These are phyloP conservation scores for Yponomeuta evonymella DNA, from an alignment of 2,888 invertebrate genomes.

Conservation along the genomic window DNA sequence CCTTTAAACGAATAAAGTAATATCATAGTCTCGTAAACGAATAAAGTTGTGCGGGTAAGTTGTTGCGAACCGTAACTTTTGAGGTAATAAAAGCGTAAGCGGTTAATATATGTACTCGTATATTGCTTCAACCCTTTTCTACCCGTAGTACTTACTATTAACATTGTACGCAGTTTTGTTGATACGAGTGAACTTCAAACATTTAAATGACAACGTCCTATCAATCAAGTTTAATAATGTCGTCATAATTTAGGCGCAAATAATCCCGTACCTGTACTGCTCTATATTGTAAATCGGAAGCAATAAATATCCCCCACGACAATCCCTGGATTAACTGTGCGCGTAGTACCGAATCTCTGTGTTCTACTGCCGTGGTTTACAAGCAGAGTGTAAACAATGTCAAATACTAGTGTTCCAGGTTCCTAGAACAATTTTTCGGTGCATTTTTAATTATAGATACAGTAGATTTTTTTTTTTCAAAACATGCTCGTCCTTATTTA, in stretches of 20 bases:
- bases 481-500: too few species aligned
- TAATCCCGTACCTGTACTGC: conserved; percentile 16
- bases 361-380: conserved; percentile 23
- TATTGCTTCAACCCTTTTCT: not conserved
- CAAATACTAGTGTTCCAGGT: not conserved
- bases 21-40: not conserved
- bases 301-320: conserved; percentile 14
- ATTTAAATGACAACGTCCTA: not conserved
- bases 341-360: conserved; percentile 35
- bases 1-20: too few species aligned
- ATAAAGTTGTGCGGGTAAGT: conserved; percentile 5
- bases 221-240: conserved; percentile 1
- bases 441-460: too few species aligned
- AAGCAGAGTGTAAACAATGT: conserved; percentile 31
- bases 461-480: too few species aligned
- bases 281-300: conserved; percentile 17
- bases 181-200: not conserved
- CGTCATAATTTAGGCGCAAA: conserved; percentile 1
- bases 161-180: too few species aligned
- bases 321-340: conserved; percentile 24
- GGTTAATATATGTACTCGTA: not conserved
- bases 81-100: not conserved
- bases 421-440: too few species aligned
- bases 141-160: too few species aligned
- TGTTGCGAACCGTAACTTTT: not conserved